phyloP scores from a whole-genome alignment of 2,113 vertebrate genomes.

The Alexandromys fortis region DNA sequence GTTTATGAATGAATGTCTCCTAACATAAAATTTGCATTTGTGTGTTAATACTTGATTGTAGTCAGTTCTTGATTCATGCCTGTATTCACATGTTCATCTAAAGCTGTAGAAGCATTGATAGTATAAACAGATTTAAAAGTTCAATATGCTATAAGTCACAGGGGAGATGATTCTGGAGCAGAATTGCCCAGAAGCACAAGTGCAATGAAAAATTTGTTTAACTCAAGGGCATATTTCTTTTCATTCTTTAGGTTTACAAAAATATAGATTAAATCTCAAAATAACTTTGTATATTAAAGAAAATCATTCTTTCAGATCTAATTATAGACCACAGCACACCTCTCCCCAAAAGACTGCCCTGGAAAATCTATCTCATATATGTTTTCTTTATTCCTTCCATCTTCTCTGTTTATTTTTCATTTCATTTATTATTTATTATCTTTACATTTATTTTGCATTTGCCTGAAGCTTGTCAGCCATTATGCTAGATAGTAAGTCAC shows the following conservation, averaged over 20 bases:
- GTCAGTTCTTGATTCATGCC: not conserved
- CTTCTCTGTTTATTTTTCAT: not conserved
- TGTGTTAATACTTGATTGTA: slow-evolving; percentile 9
- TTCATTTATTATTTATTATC: not conserved
- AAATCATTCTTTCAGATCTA: slow-evolving; percentile 36
- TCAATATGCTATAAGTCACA: slow-evolving; percentile 49
- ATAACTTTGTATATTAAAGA: slow-evolving; percentile 24
- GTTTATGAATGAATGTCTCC: not conserved
- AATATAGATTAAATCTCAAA: slow-evolving; percentile 5
- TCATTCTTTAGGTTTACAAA: slow-evolving; percentile 35
- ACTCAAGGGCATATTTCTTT: slow-evolving; percentile 54
- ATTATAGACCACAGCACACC: not conserved
- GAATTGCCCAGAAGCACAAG: slow-evolving; percentile 16
- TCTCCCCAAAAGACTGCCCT: not conserved
- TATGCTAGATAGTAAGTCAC: not conserved
- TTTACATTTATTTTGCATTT: not conserved
- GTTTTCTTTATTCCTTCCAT: not conserved
- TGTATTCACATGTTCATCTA: not conserved
- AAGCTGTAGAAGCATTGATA: slow-evolving; percentile 17
- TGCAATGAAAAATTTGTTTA: slow-evolving; percentile 51
- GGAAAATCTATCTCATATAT: not conserved
- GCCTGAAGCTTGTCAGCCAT: not conserved
- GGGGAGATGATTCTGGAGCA: slow-evolving; percentile 23
- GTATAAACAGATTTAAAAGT: slow-evolving; percentile 60
- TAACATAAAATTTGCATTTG: slow-evolving; percentile 27